Base-by-base conservation (phyloP, 1,140 invertebrate species). In the Macrocentrus cingulum region DNA sequence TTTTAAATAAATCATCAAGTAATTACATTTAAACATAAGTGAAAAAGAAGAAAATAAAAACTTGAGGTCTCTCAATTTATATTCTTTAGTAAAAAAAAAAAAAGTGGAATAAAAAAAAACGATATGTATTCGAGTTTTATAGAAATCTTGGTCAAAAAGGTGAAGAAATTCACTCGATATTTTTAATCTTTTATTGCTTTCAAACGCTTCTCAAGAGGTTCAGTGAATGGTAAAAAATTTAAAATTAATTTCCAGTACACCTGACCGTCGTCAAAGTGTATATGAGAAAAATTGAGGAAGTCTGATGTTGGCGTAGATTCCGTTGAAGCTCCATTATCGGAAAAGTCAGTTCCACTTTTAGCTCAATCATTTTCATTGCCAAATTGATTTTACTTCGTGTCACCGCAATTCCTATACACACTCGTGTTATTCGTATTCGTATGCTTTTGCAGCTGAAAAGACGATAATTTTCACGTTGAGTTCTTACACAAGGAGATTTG, bases 231-330 rank as follows among this genome's bases (percentile, higher is more conserved):
- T 45, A 60, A 57, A 61, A 64, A 71, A 62, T 66, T 45, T n/a
- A 63, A 71, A 70, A 70, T 74, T 72, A 74, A 72, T 72, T 71
- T 70, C 56, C 61, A 67, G 65, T 64, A 63, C 69, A 71, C 65
- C 69, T 68, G 71, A 29, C 4, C 48, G 60, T 51, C 49, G 52
- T 56, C 34, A 18, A 11, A 25, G 13, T 48, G 41, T 52, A 29
- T 23, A 42, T 51, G 37, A 36, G 13, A 29, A 52, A 52, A 52
- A 20, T 9, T 13, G 50, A 22, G 25, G 18, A 41, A 50, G 50
- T 32, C 37, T 48, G 39, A 59, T 42, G 55, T 46, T 19, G 39
- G 41, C 39, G 53, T 56, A 41, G 55, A 60, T 62, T 62, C 60
- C 56, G 13, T 20, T 15, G 7, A 18, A 54, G 36, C 62, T 67